These are phyloP conservation scores for Oenanthe melanoleuca DNA, from an alignment of 2,113 vertebrate species.

Conservation along the genomic window DNA sequence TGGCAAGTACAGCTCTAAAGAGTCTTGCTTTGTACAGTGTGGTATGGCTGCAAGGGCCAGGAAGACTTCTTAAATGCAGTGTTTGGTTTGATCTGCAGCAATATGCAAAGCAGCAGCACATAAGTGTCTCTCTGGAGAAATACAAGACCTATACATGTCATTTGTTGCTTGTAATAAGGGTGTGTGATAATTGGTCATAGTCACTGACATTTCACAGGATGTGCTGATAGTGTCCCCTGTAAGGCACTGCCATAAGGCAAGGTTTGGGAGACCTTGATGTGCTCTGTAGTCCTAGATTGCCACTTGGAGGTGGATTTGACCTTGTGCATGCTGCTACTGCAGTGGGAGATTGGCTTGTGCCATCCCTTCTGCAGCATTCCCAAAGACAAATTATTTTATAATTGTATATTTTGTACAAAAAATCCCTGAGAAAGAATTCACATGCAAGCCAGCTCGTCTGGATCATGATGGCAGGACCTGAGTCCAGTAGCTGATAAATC, in stretches of 20 bases:
- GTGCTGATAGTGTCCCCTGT: background rate
- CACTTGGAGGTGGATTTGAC: background rate
- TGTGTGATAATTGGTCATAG: background rate
- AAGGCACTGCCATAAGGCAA: background rate
- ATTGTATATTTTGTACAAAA: background rate
- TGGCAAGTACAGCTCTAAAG: background rate
- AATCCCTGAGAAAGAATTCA: background rate
- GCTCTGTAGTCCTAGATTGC: background rate
- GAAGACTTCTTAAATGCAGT: background rate
- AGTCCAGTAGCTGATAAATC: background rate
- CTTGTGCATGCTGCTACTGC: background rate
- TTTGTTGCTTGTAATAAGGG: background rate
- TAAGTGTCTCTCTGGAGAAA: background rate
- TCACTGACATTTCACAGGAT: background rate
- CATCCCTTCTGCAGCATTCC: background rate
- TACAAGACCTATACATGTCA: fast-evolving
- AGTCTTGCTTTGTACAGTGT: background rate
- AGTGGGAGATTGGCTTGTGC: background rate
- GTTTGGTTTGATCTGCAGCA: background rate
- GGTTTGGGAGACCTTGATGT: background rate
- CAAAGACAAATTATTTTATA: background rate
- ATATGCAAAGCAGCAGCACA: background rate
- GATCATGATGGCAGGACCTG: background rate
- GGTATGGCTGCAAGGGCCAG: background rate
- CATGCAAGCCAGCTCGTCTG: background rate